Percentiles rank a stretch among this genome's conserved stretches.
Conservation (phyloP, 2,113 vertebrate genomes). For the Acanthisitta chloris region DNA sequence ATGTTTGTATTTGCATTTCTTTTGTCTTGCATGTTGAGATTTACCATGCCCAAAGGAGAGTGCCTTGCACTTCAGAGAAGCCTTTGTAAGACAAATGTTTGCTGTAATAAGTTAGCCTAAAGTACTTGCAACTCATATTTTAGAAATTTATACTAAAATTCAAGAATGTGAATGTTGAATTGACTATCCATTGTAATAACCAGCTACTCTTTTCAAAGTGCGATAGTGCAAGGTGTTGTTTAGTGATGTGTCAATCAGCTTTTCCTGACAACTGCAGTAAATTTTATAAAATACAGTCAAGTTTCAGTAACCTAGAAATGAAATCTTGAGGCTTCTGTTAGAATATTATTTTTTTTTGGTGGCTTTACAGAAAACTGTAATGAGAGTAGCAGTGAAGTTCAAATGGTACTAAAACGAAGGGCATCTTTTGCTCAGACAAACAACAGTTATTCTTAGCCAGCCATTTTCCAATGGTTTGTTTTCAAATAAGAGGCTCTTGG, state of each 20-base stretch:
- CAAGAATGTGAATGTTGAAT: background rate
- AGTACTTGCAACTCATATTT: background rate
- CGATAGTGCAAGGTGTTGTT: background rate
- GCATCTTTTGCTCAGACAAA: constrained; percentile 35
- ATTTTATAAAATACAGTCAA: background rate
- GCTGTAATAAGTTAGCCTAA: background rate
- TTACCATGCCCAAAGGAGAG: constrained; percentile 23
- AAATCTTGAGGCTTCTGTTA: background rate
- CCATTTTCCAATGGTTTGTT: background rate
- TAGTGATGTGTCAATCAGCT: background rate
- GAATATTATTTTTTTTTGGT: background rate
- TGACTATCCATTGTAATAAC: background rate
- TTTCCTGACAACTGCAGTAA: background rate
- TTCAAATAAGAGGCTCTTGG: background rate
- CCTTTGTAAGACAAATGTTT: constrained; percentile 1
- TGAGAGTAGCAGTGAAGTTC: constrained; percentile 18
- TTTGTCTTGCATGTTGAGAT: constrained; percentile 33
- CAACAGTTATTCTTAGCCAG: background rate
- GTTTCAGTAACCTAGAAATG: background rate
- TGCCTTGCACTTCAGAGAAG: constrained; percentile 34
- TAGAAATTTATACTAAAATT: background rate
- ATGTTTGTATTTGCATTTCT: constrained; percentile 56
- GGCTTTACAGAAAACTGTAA: background rate
- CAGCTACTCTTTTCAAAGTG: background rate
- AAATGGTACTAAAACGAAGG: background rate